phyloP scores from a whole-genome alignment of 2,113 vertebrate genomes.

The Aleadryas rufinucha region DNA sequence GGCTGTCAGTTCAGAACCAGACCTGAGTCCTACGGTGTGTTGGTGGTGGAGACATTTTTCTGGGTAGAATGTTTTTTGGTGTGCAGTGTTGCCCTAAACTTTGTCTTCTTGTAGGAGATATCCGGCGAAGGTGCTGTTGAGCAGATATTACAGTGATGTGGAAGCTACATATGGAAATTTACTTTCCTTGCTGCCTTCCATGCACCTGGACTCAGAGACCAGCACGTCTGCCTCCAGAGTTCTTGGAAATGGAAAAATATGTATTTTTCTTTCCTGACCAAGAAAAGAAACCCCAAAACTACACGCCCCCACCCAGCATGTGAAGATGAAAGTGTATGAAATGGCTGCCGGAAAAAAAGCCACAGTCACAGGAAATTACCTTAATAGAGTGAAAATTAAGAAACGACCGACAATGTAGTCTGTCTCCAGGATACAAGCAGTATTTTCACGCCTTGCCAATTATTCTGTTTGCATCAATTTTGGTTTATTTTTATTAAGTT shows the following conservation, averaged over 20 bases:
- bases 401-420: slow-evolving; percentile 45
- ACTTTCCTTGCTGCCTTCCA: background rate
- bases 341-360: slow-evolving; percentile 45
- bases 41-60: background rate
- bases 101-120: background rate
- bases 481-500: slow-evolving; percentile 60
- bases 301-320: background rate
- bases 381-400: slow-evolving; percentile 83
- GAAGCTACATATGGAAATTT: background rate
- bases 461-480: slow-evolving; percentile 75
- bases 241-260: background rate
- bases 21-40: accelerated
- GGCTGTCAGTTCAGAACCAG: background rate
- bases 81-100: background rate
- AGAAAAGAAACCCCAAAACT: background rate
- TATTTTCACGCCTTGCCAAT: slow-evolving; percentile 72
- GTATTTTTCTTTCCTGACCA: background rate
- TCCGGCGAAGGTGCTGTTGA: background rate
- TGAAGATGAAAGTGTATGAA: slow-evolving; percentile 4
- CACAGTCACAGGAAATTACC: slow-evolving; percentile 74
- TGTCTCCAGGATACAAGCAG: slow-evolving; percentile 69
- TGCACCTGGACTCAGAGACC: background rate
- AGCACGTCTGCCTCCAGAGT: background rate
- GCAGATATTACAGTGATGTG: background rate
- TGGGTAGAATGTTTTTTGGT: background rate